These are phyloP conservation scores for Dascillus cervinus DNA, from an alignment of 2,888 invertebrate species.

Conservation along the genomic window DNA sequence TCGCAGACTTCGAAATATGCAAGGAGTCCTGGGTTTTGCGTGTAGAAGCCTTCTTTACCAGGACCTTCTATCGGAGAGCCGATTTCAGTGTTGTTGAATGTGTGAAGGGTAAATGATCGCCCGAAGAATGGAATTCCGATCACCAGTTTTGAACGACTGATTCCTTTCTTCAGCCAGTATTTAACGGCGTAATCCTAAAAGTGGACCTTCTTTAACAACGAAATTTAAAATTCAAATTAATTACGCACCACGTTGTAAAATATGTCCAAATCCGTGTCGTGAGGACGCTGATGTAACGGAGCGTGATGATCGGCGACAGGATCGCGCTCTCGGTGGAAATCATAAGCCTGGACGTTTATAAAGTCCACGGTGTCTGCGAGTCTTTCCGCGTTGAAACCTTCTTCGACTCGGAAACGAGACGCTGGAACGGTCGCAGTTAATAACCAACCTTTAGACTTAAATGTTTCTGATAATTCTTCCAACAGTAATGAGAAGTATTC, in stretches of 20 bases:
- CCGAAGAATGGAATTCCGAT: conserved; percentile 69
- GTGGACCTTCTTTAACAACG: conserved; percentile 1
- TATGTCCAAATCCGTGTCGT: conserved; percentile 45
- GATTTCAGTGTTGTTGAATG: conserved; percentile 45
- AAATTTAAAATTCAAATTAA: background rate
- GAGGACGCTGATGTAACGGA: conserved; percentile 44
- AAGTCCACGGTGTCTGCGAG: conserved; percentile 57
- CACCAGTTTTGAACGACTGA: conserved; percentile 59
- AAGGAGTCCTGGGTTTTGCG: conserved; percentile 58
- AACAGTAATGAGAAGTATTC: conserved; percentile 36
- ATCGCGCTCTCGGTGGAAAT: conserved; percentile 45
- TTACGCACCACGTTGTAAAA: conserved; percentile 46
- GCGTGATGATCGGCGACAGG: conserved; percentile 46
- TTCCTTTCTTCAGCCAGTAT: conserved; percentile 56
- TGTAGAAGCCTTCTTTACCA: conserved; percentile 59
- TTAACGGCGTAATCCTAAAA: conserved; percentile 59
- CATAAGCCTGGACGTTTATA: conserved; percentile 61
- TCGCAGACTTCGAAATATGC: conserved; percentile 65
- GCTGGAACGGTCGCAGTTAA: conserved; percentile 53
- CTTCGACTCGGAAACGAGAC: conserved; percentile 55
- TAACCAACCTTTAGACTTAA: conserved; percentile 48
- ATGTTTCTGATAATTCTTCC: conserved; percentile 54
- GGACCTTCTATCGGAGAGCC: conserved; percentile 54
- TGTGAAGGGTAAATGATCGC: conserved; percentile 58
- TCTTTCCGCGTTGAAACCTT: conserved; percentile 56